Evolutionary conservation across 1,140 invertebrate genomes (phyloP), one percentile per base, ranked within the genome.

Genomic region (Nomia melanderi): DNA sequence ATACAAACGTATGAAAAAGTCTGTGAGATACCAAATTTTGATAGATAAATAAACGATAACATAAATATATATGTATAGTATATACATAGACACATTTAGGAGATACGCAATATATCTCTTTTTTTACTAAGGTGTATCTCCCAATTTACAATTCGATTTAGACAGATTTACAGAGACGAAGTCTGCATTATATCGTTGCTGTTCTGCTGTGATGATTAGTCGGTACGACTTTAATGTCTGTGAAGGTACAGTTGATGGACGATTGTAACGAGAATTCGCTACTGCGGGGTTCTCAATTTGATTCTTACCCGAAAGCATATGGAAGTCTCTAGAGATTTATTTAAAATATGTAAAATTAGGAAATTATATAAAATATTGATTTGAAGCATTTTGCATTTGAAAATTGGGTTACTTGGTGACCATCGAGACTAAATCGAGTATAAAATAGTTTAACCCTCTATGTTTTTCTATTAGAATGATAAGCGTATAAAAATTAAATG

Each of bases 61-160:
- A 17, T 69, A 67, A 63, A 65, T 56, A 29, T 53, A 77, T 54
- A 72, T 64, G 36, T 77, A 71, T 44, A 60, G 59, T 64, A 59
- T 57, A 36, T 57, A 64, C n/a, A 59, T 31, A 57, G 27, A 31
- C 14, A 69, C 41, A 57, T 33, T 77, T 77, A 74, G 78, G 65
- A 54, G 66, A 66, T 73, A 72, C 82, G 79, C 74, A 84, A 82
- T 86, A 82, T 86, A 84, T 86, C 75, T 84, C 78, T 84, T 72
- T 84, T 77, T 84, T 75, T 82, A 81, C n/a, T 66, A 75, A 78
- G 41, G 70, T 77, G 47, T 71, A 56, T 33, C 14, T 77, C 47
- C 56, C 7, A 27, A 72, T 63, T 56, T 71, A 47, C 17, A 17
- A 44, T 44, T 77, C 60, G 25, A 2, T 73, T 63, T 65, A 63